A percentile compares a stretch with the other conserved stretches of the same genome.
phyloP scores from a whole-genome alignment of 2,797 vertebrate species.

The Rhinatrema bivittatum region DNA sequence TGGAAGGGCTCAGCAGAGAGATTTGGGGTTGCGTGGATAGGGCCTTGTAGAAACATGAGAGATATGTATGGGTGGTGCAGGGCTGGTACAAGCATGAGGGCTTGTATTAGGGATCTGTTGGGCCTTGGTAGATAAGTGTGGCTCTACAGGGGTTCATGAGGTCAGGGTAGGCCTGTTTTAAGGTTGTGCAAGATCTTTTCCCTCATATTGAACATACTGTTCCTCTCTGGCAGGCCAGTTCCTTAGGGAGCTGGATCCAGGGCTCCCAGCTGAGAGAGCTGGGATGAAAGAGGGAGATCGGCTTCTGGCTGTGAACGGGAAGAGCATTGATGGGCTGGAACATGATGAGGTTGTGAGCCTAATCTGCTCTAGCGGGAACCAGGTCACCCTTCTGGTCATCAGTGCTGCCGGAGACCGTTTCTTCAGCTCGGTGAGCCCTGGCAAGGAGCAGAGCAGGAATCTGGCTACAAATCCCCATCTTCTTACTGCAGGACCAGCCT shows the following conservation, averaged over 20 bases:
- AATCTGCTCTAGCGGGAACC: slow-evolving; percentile 58
- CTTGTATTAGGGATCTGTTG: no score
- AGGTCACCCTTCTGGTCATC: slow-evolving; percentile 64
- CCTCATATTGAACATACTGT: no score
- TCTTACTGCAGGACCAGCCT: not conserved
- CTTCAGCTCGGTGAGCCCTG: slow-evolving; percentile 62
- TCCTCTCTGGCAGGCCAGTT: slow-evolving; percentile 61
- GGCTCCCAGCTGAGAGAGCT: slow-evolving; percentile 71
- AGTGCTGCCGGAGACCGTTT: slow-evolving; percentile 63
- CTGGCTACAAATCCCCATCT: not conserved
- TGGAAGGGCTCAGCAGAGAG: no score
- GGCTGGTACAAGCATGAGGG: no score
- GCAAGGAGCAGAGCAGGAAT: not conserved
- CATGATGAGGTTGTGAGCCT: slow-evolving; percentile 73
- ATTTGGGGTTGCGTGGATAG: no score
- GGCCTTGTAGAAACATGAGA: no score
- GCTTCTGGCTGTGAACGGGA: slow-evolving; percentile 78
- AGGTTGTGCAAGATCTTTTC: no score
- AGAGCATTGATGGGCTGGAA: slow-evolving; percentile 64
- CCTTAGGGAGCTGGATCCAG: slow-evolving; percentile 76
- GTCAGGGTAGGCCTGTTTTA: no score
- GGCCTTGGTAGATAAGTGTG: no score
- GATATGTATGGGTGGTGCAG: no score
- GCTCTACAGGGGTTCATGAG: no score
- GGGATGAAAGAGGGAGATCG: slow-evolving; percentile 85